phyloP scores from a whole-genome alignment of 2,797 vertebrate species.

The Pogoniulus pusillus region DNA sequence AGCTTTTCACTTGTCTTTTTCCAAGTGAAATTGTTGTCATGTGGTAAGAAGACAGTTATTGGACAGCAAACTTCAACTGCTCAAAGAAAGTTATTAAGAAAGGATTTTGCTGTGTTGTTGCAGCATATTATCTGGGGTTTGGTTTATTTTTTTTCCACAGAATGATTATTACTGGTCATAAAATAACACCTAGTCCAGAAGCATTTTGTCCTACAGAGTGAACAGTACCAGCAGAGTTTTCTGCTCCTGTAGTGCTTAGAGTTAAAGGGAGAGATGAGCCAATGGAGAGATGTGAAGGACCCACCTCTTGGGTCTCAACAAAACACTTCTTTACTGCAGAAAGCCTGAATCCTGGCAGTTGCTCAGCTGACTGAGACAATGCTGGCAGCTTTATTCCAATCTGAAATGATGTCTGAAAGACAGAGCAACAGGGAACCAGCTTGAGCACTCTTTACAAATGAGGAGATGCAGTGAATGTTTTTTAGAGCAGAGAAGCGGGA shows the following conservation, averaged over 20 bases:
- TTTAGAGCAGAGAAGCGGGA: not conserved
- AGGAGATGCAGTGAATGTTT: not conserved
- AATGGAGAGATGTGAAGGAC: not conserved
- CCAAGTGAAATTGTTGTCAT: not conserved
- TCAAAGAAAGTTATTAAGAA: not conserved
- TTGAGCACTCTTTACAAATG: not conserved
- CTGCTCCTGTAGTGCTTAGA: not conserved
- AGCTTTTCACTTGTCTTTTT: conserved; percentile 11
- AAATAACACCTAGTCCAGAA: not conserved
- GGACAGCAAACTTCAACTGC: not conserved
- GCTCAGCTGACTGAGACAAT: not conserved
- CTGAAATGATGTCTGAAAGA: not conserved
- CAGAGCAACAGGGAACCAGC: not conserved
- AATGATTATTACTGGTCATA: not conserved
- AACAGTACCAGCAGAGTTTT: not conserved
- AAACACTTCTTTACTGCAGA: not conserved
- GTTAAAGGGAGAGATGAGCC: not conserved
- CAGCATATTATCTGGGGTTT: not conserved
- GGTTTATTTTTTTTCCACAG: not conserved
- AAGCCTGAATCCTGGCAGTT: not conserved
- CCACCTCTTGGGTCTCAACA: not conserved
- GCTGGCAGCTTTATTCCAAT: not conserved
- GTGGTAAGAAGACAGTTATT: not conserved
- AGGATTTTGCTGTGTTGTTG: not conserved
- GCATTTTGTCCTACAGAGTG: not conserved